Conservation (phyloP, 2,113 vertebrate genomes). For the Xenopus tropicalis region UCB_Xtro_10.0 CM004451.2:71284501-71285000, state of each 20-base stretch:
- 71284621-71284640: too few relatives aligned
- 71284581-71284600: too few relatives aligned
- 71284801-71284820: slow-evolving; percentile 10
- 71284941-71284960: slow-evolving; percentile 26
- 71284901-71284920: slow-evolving; percentile 32
- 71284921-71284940: slow-evolving; percentile 37
- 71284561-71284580: too few relatives aligned
- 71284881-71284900: slow-evolving; percentile 28
- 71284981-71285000: slow-evolving; percentile 26
- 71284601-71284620: too few relatives aligned
- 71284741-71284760: not conserved
- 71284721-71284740: too few relatives aligned
- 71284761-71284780: not conserved
- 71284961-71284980: slow-evolving; percentile 37
- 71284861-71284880: slow-evolving; percentile 20
- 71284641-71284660: too few relatives aligned
- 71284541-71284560: too few relatives aligned
- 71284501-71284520: too few relatives aligned
- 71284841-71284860: slow-evolving; percentile 15
- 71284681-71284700: too few relatives aligned
- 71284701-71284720: too few relatives aligned
- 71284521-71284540: too few relatives aligned
- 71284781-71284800: not conserved
- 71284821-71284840: slow-evolving; percentile 26
- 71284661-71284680: too few relatives aligned